These are phyloP conservation scores for Platanista minor DNA, from an alignment of 2,113 vertebrate species.

Conservation along the genomic window DNA sequence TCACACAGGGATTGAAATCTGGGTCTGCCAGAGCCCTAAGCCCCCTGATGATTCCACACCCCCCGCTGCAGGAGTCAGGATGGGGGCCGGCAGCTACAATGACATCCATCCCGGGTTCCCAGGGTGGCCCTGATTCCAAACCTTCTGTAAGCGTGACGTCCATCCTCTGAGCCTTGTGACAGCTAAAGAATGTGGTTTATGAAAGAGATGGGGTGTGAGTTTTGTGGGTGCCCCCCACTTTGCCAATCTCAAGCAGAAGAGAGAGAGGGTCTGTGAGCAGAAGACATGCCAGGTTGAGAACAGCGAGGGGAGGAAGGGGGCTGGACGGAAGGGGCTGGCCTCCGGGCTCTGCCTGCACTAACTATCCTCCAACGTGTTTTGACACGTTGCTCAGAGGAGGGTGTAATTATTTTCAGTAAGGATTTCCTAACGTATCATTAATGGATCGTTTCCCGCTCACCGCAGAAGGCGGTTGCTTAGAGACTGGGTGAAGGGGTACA, in stretches of 20 bases:
- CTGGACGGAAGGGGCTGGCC: neutral
- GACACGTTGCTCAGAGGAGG: conserved; percentile 36
- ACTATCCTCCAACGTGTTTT: neutral
- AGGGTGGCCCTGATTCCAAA: neutral
- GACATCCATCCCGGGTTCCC: neutral
- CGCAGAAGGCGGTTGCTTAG: conserved; percentile 56
- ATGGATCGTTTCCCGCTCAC: conserved; percentile 12
- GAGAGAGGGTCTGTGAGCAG: neutral
- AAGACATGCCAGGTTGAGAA: neutral
- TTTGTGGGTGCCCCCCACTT: neutral
- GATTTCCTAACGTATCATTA: conserved; percentile 63
- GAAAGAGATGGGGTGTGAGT: neutral
- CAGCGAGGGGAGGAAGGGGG: neutral
- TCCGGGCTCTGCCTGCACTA: neutral
- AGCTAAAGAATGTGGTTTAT: neutral
- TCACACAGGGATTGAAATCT: neutral
- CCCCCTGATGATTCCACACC: neutral
- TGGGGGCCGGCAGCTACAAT: fast-evolving
- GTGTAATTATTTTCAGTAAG: conserved; percentile 51
- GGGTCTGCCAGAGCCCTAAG: neutral
- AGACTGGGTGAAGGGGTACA: conserved; percentile 63
- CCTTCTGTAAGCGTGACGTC: neutral
- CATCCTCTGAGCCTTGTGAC: neutral
- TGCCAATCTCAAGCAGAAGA: too few species aligned
- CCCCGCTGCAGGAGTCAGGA: neutral